Conservation (phyloP, 2,888 invertebrate genomes). For the Coecobrya sp. region DNA sequence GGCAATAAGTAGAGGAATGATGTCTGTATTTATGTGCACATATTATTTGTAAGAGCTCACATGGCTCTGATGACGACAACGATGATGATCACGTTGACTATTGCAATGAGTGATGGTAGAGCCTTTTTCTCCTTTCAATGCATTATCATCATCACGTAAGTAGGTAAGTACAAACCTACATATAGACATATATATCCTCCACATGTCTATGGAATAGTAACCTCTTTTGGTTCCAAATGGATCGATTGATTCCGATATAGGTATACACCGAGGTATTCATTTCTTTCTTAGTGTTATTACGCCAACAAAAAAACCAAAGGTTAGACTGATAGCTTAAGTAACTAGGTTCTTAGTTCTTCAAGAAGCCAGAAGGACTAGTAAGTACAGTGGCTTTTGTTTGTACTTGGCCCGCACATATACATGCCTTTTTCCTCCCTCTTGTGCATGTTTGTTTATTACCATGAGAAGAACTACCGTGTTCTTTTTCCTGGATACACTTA, state of each 20-base stretch:
- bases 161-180: background rate
- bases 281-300: constrained; percentile 41
- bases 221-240: constrained; percentile 54
- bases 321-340: constrained; percentile 50
- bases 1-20: background rate
- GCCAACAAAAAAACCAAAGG: constrained; percentile 57
- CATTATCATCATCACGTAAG: constrained; percentile 4
- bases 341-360: background rate
- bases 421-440: background rate
- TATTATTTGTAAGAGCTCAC: background rate
- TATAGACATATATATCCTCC: background rate
- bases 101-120: constrained; percentile 3
- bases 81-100: constrained; percentile 61
- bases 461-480: background rate
- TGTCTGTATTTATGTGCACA: constrained; percentile 7
- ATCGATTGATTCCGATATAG: constrained; percentile 78
- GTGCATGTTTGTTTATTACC: constrained; percentile 4
- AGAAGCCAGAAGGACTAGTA: background rate
- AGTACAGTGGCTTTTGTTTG: background rate
- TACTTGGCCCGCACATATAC: background rate
- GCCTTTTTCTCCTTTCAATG: background rate
- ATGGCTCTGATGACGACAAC: constrained; percentile 35
- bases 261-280: constrained; percentile 37
- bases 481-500: background rate
- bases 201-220: background rate